Percentiles rank a stretch among this genome's conserved stretches.
Evolutionary conservation across 2,888 invertebrate genomes (phyloP).

Genomic region (Nephrotoma guestfalica): DNA sequence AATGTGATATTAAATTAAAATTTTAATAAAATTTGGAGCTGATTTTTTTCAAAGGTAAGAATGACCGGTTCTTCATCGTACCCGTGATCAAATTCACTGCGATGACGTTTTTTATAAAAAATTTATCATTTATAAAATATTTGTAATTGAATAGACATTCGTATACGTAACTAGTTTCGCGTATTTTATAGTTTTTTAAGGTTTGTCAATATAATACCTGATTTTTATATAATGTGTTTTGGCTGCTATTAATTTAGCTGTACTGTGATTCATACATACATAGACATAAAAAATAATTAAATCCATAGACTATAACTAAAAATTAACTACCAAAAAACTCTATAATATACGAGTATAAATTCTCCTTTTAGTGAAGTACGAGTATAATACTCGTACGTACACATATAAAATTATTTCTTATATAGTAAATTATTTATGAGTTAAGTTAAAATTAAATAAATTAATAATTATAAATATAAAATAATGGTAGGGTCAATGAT

Average conservation of each 20-base stretch:
- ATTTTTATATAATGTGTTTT: not conserved
- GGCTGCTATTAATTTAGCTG: not conserved
- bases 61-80: not conserved
- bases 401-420: not conserved
- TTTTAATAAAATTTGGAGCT: not conserved
- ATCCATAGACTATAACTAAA: not conserved
- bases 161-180: not conserved
- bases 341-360: too few relatives aligned
- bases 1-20: not conserved
- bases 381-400: not conserved
- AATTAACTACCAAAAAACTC: not conserved
- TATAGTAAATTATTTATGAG: not conserved
- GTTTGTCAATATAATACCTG: not conserved
- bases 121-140: not conserved
- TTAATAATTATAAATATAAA: not conserved
- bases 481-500: constrained; percentile 1
- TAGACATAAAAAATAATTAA: not conserved
- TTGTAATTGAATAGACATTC: not conserved
- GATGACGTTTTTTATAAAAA: not conserved
- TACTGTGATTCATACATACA: not conserved
- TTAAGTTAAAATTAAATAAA: not conserved
- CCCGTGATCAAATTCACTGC: not conserved
- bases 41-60: not conserved
- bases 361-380: too few relatives aligned
- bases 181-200: not conserved